Evolutionary conservation across 1,140 invertebrate genomes (phyloP), one percentile per base, ranked within the genome.

Genomic region (Plodia interpunctella): DNA sequence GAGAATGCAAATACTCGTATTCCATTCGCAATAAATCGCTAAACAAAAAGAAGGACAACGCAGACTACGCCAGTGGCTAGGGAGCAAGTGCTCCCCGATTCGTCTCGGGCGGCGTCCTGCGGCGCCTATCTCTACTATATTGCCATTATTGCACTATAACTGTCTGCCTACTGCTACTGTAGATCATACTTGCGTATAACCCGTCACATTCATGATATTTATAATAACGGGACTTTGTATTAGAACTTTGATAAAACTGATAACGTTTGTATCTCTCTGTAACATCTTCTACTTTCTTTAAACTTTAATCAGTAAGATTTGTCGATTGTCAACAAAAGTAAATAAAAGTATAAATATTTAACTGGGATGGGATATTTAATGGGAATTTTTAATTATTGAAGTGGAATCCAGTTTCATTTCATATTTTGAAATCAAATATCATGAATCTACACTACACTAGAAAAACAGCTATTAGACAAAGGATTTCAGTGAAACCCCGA

Each of bases 61-160:
- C 21, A 25, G 21, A 25, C 30, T 32, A 32, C 30, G 38, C 38
- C 38, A 44, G 38, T 56, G 62, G 61, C 56, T 13, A 56, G 35
- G 53, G 62, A 59, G 63, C 44, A 59, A 65, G 67, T 61, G 58
- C 59, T 55, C 49, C 58, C 70, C 55, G 66, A 66, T 67, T 65
- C 63, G 63, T 60, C 66, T 64, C 59, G 54, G 54, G 15, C 54
- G 64, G 67, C 64, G 59, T 68, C 70, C 80, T 63, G 74, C 79
- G 72, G 76, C 6, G 80, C 63, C 49, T 66, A 77, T 75, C 71
- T 70, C 63, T 54, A 69, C 70, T 79, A 75, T 71, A 78, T 77
- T 68, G 76, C 63, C 56, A 66, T 79, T 77, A 78, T 79, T 71
- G 73, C 73, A 63, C 66, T 70, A 75, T 78, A 69, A 75, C 63